Evolutionary conservation across 2,113 vertebrate genomes (phyloP).

Genomic region (Oreamnos americanus): DNA sequence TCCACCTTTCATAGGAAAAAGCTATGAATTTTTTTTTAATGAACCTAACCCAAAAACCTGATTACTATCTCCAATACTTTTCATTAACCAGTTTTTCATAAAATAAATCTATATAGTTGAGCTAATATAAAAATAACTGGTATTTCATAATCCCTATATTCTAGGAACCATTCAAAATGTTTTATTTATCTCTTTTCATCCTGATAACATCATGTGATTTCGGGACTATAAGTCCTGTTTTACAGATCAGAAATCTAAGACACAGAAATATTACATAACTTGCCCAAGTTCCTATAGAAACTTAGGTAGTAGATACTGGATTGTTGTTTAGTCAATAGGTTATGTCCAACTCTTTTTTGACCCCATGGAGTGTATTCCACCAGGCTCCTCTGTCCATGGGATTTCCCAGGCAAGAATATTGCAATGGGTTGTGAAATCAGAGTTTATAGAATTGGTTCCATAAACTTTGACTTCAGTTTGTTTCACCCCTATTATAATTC

Average conservation of each 20-base stretch:
- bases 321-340: background rate
- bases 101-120: constrained; percentile 3
- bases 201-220: background rate
- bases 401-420: background rate
- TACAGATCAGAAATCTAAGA: background rate
- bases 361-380: background rate
- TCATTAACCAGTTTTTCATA: background rate
- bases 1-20: background rate
- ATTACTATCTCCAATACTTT: background rate
- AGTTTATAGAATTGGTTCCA: background rate
- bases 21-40: background rate
- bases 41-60: background rate
- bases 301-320: background rate
- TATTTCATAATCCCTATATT: background rate
- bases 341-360: background rate
- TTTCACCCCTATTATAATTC: background rate
- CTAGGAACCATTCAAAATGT: background rate
- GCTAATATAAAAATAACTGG: constrained; percentile 15
- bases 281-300: background rate
- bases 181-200: background rate
- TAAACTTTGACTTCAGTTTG: background rate
- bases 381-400: background rate
- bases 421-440: background rate
- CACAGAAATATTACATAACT: background rate
- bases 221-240: background rate